These are phyloP conservation scores for Nesogale talazaci DNA, from an alignment of 2,113 vertebrate genomes.

Conservation along the genomic window DNA sequence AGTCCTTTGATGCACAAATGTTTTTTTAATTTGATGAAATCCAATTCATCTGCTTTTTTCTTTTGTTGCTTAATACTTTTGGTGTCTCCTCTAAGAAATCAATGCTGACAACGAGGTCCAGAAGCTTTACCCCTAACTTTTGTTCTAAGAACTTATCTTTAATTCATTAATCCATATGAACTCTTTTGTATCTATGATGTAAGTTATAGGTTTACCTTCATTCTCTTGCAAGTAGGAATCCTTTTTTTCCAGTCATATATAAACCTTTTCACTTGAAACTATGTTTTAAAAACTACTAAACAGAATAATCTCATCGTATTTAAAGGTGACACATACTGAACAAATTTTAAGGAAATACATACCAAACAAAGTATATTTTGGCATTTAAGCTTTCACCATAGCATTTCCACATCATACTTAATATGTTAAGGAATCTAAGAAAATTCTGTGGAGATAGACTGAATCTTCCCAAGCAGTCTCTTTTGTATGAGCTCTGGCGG, in stretches of 20 bases:
- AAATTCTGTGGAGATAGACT: constrained; percentile 20
- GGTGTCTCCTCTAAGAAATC: not conserved
- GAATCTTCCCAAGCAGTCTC: not conserved
- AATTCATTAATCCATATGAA: not conserved
- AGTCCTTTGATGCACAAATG: not conserved
- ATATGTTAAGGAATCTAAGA: constrained; percentile 30
- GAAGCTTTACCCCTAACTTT: not conserved
- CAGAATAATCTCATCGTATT: not conserved
- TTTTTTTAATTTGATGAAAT: not conserved
- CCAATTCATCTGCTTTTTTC: not conserved
- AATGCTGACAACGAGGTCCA: not conserved
- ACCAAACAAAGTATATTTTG: constrained; percentile 22
- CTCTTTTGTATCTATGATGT: not conserved
- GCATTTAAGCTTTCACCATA: constrained; percentile 17
- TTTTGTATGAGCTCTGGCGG: not conserved
- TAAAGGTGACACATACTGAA: not conserved
- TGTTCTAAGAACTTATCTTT: not conserved
- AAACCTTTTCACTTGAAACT: constrained; percentile 32
- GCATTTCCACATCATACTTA: constrained; percentile 41
- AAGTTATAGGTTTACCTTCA: not conserved
- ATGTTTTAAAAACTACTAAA: constrained; percentile 17
- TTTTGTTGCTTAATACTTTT: not conserved
- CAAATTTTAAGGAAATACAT: constrained; percentile 37
- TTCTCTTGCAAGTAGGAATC: not conserved
- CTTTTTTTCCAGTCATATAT: not conserved